Conservation (phyloP, 2,113 vertebrate genomes). For the Clarias magur region DNA sequence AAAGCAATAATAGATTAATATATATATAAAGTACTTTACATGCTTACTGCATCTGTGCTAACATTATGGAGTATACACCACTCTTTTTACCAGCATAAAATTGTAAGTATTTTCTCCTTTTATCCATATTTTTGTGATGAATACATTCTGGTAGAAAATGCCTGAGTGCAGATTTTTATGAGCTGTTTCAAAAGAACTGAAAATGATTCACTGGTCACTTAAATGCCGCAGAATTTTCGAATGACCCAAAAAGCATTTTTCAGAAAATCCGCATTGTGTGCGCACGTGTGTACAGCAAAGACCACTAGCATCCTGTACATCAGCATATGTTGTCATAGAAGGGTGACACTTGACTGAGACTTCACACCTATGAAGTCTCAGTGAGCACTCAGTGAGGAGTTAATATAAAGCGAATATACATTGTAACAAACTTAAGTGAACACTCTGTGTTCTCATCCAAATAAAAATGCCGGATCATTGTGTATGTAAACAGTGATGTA, state of each 20-base stretch:
- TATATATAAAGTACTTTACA: background rate
- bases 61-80: background rate
- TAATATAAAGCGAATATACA: background rate
- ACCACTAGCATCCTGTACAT: constrained; percentile 38
- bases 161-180: background rate
- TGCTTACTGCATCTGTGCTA: background rate
- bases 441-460: background rate
- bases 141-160: background rate
- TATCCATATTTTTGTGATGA: background rate
- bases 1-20: background rate
- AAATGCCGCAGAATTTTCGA: background rate
- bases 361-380: background rate
- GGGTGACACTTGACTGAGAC: background rate
- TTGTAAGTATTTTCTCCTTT: background rate
- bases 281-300: background rate
- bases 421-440: background rate
- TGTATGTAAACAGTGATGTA: constrained; percentile 58
- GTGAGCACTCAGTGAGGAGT: too few relatives aligned
- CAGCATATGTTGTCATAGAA: background rate
- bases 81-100: too few relatives aligned
- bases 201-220: constrained; percentile 1
- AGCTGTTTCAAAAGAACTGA: too few relatives aligned
- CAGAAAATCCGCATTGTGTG: constrained; percentile 8
- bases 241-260: constrained; percentile 43
- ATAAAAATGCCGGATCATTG: background rate